Conservation (phyloP, 2,888 invertebrate genomes). For the Oscheius sp. region DNA sequence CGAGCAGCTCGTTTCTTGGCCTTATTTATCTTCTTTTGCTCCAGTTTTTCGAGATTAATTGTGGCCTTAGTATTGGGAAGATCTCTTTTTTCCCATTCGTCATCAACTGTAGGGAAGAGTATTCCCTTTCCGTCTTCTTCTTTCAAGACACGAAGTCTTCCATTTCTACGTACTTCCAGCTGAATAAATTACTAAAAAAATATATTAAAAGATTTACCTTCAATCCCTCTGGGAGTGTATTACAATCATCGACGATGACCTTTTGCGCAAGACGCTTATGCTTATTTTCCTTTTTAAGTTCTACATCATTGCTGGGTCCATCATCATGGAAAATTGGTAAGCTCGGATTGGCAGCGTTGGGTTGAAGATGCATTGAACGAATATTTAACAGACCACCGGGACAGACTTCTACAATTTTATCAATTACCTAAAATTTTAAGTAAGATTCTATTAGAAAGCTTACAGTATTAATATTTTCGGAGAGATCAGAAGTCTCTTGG, state of each 20-base stretch:
- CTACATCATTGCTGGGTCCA: constrained; percentile 43
- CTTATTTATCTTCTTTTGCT: constrained; percentile 22
- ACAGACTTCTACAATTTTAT: constrained; percentile 40
- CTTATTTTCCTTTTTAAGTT: constrained; percentile 30
- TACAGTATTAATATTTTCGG: constrained; percentile 49
- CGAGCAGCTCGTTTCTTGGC: constrained; percentile 7
- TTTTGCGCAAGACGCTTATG: constrained; percentile 26
- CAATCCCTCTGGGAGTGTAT: constrained; percentile 64
- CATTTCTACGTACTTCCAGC: constrained; percentile 49
- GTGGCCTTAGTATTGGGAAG: constrained; percentile 27
- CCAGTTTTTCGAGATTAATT: constrained; percentile 6
- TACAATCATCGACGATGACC: constrained; percentile 54
- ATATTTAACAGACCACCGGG: constrained; percentile 65
- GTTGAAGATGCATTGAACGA: constrained; percentile 50
- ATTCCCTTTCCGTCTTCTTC: constrained; percentile 41
- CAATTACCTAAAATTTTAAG: constrained; percentile 33
- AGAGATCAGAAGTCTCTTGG: constrained; percentile 50
- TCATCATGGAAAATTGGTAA: constrained; percentile 60
- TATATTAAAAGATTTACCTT: constrained; percentile 32
- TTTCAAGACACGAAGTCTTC: constrained; percentile 47
- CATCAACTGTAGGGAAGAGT: constrained; percentile 44
- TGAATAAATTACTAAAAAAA: constrained; percentile 8
- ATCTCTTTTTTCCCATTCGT: constrained; percentile 31
- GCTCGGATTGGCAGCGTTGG: constrained; percentile 34
- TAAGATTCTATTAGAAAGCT: constrained; percentile 3